Evolutionary conservation across 2,888 invertebrate species (phyloP).

Genomic region (Formica aserva): DNA sequence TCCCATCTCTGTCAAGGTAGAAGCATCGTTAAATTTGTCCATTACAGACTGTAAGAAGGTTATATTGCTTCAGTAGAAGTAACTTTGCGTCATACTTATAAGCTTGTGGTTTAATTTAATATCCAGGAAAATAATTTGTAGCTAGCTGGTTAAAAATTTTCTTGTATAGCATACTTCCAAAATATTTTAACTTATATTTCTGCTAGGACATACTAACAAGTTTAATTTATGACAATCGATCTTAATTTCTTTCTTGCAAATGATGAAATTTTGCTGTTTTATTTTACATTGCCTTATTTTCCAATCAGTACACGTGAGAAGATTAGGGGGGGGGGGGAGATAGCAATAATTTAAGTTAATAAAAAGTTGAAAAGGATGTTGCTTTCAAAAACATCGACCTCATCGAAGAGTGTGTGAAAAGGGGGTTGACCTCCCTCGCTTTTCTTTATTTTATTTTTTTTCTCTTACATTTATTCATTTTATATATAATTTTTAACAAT

Average conservation of each 20-base stretch:
- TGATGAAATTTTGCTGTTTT: background rate
- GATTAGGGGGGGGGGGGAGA: background rate
- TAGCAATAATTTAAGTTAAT: background rate
- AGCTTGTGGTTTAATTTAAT: constrained; percentile 33
- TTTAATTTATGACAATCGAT: background rate
- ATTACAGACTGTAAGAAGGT: constrained; percentile 30
- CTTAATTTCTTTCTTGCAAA: background rate
- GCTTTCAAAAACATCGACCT: background rate
- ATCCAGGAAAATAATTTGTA: background rate
- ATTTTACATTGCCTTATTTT: background rate
- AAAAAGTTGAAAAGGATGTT: background rate
- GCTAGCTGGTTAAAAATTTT: constrained; percentile 6
- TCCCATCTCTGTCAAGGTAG: constrained; percentile 39
- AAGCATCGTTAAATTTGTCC: constrained; percentile 45
- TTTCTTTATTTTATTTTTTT: too few relatives aligned
- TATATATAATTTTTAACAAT: background rate
- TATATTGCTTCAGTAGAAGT: background rate
- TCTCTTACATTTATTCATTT: background rate
- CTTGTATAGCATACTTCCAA: background rate
- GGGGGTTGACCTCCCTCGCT: background rate
- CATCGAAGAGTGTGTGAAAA: background rate
- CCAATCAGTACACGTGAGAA: background rate
- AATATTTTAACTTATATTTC: background rate
- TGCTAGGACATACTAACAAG: background rate
- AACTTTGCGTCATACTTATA: constrained; percentile 7